Base-by-base conservation (phyloP, 2,797 vertebrate species). In the Rhynchonycteris naso region DNA sequence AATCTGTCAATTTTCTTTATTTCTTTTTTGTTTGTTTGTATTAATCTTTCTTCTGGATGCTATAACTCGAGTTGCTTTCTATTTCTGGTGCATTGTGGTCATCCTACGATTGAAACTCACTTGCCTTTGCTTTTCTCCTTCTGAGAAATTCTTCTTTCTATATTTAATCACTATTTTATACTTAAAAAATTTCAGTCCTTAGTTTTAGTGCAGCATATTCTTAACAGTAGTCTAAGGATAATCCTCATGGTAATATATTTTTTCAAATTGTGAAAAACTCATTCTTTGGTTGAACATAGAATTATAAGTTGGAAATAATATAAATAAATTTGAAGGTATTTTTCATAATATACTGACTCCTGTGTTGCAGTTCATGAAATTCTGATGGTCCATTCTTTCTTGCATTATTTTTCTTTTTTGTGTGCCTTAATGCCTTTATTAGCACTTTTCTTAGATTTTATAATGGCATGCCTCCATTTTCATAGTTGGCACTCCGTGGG, bases 381-480 rank as follows among this genome's bases (percentile, higher is more conserved):
- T 33, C 68, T 50, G 28, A 33, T 30, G 16, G 24, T 8, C 30
- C 2, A 15, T 16, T 7, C 15, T 54, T 66, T 30, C 58, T 35
- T 74, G 28, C 13, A 19, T 52, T 43, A 18, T 38, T 35, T 22
- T 35, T 5, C 8, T 26, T 50, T n/a, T 22, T 12, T 50, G 6
- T 7, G 26, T 30, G 14, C 38, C 52, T 54, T 3, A 28, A 14
- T 12, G 0, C 56, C 74, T 79, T 74, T 35, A 38, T 38, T 38
- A 35, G 52, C 13, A 5, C 5, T 30, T 15, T 8, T 35, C 30
- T 38, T 26, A 54, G 61, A 15, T 59, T 65, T 7, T 13, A 19
- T 35, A 12, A 50, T 0, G 4, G 22, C 1, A 1, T 8, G 1
- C 0, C 12, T 63, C 65, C 66, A 5, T n/a, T 21, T 84, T 69